These are phyloP conservation scores for Magallana gigas DNA, from an alignment of 1,140 invertebrate species.

Conservation along the genomic window DNA sequence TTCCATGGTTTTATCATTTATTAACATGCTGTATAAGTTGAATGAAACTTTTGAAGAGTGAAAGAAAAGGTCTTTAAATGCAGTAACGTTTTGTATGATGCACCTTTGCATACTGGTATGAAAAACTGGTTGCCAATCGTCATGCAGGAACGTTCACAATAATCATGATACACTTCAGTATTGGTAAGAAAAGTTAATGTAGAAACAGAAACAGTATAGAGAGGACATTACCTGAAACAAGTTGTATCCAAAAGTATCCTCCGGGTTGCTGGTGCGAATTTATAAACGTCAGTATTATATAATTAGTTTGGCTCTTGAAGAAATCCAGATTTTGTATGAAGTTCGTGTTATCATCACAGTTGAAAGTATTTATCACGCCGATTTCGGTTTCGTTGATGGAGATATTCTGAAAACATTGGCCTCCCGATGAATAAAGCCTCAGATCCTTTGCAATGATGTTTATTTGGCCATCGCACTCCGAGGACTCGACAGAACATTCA, in stretches of 20 bases:
- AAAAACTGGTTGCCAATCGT: too few relatives aligned
- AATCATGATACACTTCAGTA: too few relatives aligned
- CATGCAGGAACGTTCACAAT: too few relatives aligned
- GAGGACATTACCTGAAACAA: background rate
- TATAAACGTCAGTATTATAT: background rate
- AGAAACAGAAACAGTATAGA: too few relatives aligned
- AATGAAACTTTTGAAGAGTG: too few relatives aligned
- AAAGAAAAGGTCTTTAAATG: too few relatives aligned
- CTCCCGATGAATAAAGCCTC: background rate
- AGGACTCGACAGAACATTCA: background rate
- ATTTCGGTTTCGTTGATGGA: background rate
- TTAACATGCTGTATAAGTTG: too few relatives aligned
- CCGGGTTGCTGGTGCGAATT: background rate
- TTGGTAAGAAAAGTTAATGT: too few relatives aligned
- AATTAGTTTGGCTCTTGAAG: background rate
- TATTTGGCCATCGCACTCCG: background rate
- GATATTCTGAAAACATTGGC: background rate
- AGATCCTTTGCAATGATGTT: slow-evolving; percentile 3
- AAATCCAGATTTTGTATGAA: background rate
- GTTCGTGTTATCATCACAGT: slow-evolving; percentile 10
- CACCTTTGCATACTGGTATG: too few relatives aligned
- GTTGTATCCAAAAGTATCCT: background rate
- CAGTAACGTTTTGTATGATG: too few relatives aligned
- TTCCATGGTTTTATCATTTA: too few relatives aligned
- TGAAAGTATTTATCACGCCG: background rate